These are phyloP conservation scores for Eueremaeus valkanovi DNA, from an alignment of 2,888 invertebrate species.

Conservation along the genomic window DNA sequence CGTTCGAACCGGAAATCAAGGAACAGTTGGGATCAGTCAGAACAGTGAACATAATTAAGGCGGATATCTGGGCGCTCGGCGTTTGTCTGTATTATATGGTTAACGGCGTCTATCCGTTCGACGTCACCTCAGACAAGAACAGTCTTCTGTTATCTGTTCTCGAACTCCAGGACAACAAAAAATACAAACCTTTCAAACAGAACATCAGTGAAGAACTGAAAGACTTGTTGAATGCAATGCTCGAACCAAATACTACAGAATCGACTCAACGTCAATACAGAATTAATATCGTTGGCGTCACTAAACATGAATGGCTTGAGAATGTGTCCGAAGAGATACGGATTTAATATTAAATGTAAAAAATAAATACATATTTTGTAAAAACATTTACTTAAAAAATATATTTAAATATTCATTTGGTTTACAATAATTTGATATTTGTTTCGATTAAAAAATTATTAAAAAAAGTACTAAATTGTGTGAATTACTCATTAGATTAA, in stretches of 20 bases:
- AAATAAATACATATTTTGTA: too few species aligned
- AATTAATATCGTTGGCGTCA: not conserved
- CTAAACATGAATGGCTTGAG: not conserved
- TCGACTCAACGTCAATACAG: too few species aligned
- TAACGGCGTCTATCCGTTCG: constrained; percentile 59
- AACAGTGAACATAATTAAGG: constrained; percentile 62
- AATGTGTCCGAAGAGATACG: not conserved
- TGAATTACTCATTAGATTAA: too few species aligned
- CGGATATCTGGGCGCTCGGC: constrained; percentile 64
- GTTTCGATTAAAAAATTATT: too few species aligned
- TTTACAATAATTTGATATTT: not conserved
- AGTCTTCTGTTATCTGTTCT: constrained; percentile 51
- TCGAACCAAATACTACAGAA: not conserved
- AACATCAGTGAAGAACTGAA: not conserved
- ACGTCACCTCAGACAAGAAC: constrained; percentile 70
- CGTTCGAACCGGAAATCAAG: not conserved
- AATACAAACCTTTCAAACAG: constrained; percentile 29
- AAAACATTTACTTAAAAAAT: too few species aligned
- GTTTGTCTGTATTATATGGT: constrained; percentile 56
- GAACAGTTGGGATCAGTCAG: not conserved
- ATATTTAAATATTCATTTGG: too few species aligned
- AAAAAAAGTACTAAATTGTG: too few species aligned
- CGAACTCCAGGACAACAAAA: constrained; percentile 62
- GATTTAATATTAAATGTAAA: too few species aligned
- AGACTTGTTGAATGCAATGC: not conserved